Percentiles rank a stretch among this genome's conserved stretches.
Conservation (phyloP, 1,140 invertebrate species). For the Planococcus citri region DNA sequence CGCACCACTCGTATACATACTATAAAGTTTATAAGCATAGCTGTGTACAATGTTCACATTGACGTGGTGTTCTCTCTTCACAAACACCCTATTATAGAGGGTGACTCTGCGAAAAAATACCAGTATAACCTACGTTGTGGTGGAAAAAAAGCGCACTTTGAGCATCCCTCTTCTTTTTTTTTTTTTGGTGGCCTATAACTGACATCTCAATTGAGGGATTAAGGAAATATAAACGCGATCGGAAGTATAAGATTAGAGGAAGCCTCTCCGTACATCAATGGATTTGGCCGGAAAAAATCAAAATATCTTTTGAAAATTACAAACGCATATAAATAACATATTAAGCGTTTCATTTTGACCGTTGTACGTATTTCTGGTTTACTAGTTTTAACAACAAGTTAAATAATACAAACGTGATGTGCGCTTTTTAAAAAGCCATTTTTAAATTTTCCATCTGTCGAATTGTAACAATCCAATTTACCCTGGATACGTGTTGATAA, state of each 20-base stretch:
- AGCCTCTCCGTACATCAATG: neutral
- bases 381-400: neutral
- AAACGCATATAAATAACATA: conserved; percentile 4
- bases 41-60: neutral
- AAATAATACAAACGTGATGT: neutral
- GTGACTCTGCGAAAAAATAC: neutral
- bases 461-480: neutral
- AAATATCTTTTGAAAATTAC: conserved; percentile 2
- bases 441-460: neutral
- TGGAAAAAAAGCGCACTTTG: neutral
- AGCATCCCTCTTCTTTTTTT: neutral
- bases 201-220: neutral
- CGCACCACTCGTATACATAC: no score
- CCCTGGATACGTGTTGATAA: neutral
- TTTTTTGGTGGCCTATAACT: neutral
- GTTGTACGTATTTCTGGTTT: neutral
- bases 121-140: no score
- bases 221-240: neutral
- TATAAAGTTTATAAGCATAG: neutral
- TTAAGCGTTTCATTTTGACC: neutral
- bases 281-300: neutral
- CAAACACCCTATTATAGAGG: neutral
- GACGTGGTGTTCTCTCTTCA: neutral
- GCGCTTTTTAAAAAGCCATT: neutral
- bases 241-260: neutral